Evolutionary conservation across 2,113 vertebrate genomes (phyloP).

Genomic region (Chaenogobius annularis): DNA sequence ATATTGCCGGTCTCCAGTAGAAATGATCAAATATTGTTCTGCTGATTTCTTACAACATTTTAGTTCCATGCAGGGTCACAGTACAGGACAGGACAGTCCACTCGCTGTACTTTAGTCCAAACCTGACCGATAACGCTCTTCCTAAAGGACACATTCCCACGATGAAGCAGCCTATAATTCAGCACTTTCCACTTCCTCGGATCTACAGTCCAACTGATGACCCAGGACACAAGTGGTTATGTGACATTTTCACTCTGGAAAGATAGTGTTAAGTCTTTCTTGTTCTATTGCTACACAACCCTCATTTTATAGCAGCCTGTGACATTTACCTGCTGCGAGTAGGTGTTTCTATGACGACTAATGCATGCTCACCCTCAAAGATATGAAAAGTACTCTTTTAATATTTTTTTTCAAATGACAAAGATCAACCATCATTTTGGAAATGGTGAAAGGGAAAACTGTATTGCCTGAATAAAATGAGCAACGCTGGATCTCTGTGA

Average conservation of each 20-base stretch:
- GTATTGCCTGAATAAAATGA: background rate
- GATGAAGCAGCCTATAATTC: conserved; percentile 24
- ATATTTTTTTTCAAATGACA: background rate
- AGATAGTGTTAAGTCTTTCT: conserved; percentile 4
- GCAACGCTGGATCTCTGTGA: background rate
- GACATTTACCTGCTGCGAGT: conserved; percentile 39
- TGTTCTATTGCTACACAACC: conserved; percentile 36
- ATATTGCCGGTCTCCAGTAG: background rate
- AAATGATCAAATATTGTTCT: background rate
- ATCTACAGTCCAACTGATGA: conserved; percentile 11
- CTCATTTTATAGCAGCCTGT: conserved; percentile 26
- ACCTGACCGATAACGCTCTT: background rate
- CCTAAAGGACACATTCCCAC: conserved; percentile 10
- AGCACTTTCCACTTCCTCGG: conserved; percentile 22
- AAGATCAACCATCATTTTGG: background rate
- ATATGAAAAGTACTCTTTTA: background rate
- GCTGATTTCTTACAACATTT: no score
- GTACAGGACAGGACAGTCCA: background rate
- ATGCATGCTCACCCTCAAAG: conserved; percentile 4
- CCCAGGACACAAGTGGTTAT: conserved; percentile 17
- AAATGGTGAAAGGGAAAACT: background rate
- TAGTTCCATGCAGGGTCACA: background rate
- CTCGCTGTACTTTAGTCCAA: background rate
- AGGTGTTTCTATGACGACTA: conserved; percentile 4
- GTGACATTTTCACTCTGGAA: conserved; percentile 3